Evolutionary conservation across 1,140 invertebrate species (phyloP), one percentile per base, ranked within the genome.

Genomic region (Pararge aegeria): DNA sequence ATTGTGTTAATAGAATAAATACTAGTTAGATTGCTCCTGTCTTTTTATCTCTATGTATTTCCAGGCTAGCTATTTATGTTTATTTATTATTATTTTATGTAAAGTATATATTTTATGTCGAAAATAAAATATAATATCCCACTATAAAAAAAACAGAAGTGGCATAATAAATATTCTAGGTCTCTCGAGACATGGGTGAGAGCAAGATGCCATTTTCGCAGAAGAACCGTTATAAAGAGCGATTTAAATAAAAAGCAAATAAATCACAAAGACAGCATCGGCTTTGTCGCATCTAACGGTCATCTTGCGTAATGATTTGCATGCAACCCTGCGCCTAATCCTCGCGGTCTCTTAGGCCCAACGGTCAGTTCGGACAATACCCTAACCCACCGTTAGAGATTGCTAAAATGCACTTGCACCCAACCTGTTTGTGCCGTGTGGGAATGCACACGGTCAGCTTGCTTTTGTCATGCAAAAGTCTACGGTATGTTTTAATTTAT

Each of bases 291-390:
- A 57, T 63, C 65, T 70, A 82, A 83, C 77, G 80, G 82, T 76
- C 75, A 76, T 64, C 64, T 73, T 75, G 76, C 76, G 74, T 68
- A 83, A 74, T 68, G 64, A 77, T 83, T 87, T 73, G 83, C 81
- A 77, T 82, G 67, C 68, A 74, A 78, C 73, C 72, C 78, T 70
- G 72, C 60, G 53, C 70, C 54, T 73, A 71, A 68, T 71, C 75
- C 66, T 42, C 48, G 59, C 16, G 61, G 60, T 61, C 62, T 68
- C 38, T 50, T 44, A 61, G 49, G 52, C 56, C 61, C 71, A 76
- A 66, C 73, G 76, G 73, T 66, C 75, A 70, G 54, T 59, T 62
- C 42, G 65, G 19, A 70, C 61, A 68, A 62, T 78, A 63, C 64
- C 27, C 58, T 61, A 66, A 77, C 55, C 38, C 62, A 68, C 75